Evolutionary conservation across 92 coral and sea anemone species (phyloP).

Genomic region (Epizoanthus scotinus): DNA sequence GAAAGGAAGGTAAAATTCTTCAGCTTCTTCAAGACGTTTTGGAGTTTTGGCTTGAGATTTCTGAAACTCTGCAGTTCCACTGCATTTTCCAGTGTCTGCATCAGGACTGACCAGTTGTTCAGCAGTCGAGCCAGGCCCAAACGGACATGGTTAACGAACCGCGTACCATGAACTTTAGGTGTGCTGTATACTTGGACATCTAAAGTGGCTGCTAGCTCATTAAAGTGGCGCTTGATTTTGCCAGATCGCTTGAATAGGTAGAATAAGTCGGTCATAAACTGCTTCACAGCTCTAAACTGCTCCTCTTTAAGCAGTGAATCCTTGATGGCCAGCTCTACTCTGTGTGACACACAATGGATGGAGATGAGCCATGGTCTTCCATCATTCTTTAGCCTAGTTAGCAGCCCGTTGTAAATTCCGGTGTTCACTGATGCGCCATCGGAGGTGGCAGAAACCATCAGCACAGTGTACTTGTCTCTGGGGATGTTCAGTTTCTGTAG

Average conservation of each 20-base stretch:
- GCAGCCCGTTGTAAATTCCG: conserved; percentile 32
- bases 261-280: conserved; percentile 5
- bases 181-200: conserved; percentile 27
- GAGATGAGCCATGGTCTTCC: conserved; percentile 41
- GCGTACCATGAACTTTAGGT: conserved; percentile 43
- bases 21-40: conserved; percentile 28
- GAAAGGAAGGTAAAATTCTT: conserved; percentile 35
- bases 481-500: conserved; percentile 21
- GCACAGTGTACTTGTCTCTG: conserved; percentile 11
- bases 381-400: conserved; percentile 37
- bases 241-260: conserved; percentile 42
- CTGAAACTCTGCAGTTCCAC: background rate
- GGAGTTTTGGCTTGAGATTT: conserved; percentile 24
- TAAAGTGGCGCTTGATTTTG: conserved; percentile 32
- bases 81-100: conserved; percentile 20
- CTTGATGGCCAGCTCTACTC: conserved; percentile 43
- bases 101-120: conserved; percentile 42
- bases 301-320: conserved; percentile 12
- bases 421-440: background rate
- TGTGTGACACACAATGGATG: conserved; percentile 38
- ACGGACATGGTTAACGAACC: conserved; percentile 40
- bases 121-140: conserved; percentile 33
- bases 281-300: conserved; percentile 31
- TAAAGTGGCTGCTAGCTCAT: conserved; percentile 18
- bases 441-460: conserved; percentile 27